Percentiles rank a stretch among this genome's conserved stretches.
Evolutionary conservation across 2,113 vertebrate species (phyloP).

Genomic region (Osmerus eperlanus): DNA sequence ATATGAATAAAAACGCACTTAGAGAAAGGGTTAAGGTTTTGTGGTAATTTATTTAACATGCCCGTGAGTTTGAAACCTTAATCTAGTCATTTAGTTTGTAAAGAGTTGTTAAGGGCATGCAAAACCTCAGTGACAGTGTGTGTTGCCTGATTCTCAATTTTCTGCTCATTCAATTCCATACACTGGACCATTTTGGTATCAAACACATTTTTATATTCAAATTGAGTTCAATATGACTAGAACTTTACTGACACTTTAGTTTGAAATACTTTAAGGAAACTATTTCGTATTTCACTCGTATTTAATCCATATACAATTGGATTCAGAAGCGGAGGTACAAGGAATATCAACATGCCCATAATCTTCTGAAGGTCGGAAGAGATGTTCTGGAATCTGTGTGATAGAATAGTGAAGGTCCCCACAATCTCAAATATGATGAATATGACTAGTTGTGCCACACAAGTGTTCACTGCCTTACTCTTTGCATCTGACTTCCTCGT

Average conservation of each 20-base stretch:
- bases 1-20: no score
- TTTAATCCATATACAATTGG: constrained; percentile 70
- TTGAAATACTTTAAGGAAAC: constrained; percentile 44
- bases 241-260: constrained; percentile 20
- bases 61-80: no score
- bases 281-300: constrained; percentile 60
- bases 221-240: no score
- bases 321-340: constrained; percentile 68
- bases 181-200: no score
- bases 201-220: no score
- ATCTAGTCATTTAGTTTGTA: no score
- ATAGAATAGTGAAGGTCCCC: constrained; percentile 66
- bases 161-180: no score
- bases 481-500: constrained; percentile 50
- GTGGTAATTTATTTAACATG: no score
- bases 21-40: no score
- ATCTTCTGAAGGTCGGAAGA: constrained; percentile 64
- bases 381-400: constrained; percentile 63
- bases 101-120: no score
- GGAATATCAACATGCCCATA: constrained; percentile 70
- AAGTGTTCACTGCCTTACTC: constrained; percentile 66
- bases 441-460: constrained; percentile 64
- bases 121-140: no score
- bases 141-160: no score
- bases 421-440: constrained; percentile 65